phyloP scores from a whole-genome alignment of 2,888 invertebrate species.

The Leucophora obtusa region DNA sequence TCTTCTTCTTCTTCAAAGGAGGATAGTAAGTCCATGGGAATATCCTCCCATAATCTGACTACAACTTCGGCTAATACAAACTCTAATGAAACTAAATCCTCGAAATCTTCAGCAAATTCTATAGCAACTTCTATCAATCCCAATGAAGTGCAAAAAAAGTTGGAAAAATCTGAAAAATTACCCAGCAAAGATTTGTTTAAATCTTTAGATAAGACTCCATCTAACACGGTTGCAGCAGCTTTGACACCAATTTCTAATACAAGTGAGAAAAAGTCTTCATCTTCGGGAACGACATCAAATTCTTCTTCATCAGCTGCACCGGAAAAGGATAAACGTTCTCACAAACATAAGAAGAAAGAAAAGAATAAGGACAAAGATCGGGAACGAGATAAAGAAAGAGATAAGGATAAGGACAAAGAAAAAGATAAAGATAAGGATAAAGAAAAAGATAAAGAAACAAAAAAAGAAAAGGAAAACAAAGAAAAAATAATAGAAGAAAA shows the following conservation, averaged over 20 bases:
- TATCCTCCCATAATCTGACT: neutral
- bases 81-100: conserved; percentile 49
- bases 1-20: conserved; percentile 43
- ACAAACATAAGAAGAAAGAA: conserved; percentile 84
- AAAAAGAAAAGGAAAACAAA: conserved; percentile 59
- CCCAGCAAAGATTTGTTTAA: conserved; percentile 66
- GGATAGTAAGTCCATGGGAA: conserved; percentile 57
- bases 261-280: conserved; percentile 74
- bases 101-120: conserved; percentile 43
- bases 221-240: conserved; percentile 50
- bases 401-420: conserved; percentile 71
- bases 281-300: conserved; percentile 39
- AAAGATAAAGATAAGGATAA: conserved; percentile 68
- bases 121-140: conserved; percentile 45
- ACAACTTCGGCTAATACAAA: conserved; percentile 18
- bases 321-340: conserved; percentile 79
- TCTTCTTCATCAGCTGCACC: conserved; percentile 34
- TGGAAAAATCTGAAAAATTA: conserved; percentile 57
- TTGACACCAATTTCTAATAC: neutral
- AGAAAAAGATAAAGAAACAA: conserved; percentile 63
- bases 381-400: conserved; percentile 77
- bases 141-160: conserved; percentile 58
- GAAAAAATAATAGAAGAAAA: conserved; percentile 32
- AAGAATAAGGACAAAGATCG: conserved; percentile 84
- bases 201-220: conserved; percentile 62